These are phyloP conservation scores for Hesperophylax magnus DNA, from an alignment of 1,140 invertebrate genomes.

Conservation along the genomic window DNA sequence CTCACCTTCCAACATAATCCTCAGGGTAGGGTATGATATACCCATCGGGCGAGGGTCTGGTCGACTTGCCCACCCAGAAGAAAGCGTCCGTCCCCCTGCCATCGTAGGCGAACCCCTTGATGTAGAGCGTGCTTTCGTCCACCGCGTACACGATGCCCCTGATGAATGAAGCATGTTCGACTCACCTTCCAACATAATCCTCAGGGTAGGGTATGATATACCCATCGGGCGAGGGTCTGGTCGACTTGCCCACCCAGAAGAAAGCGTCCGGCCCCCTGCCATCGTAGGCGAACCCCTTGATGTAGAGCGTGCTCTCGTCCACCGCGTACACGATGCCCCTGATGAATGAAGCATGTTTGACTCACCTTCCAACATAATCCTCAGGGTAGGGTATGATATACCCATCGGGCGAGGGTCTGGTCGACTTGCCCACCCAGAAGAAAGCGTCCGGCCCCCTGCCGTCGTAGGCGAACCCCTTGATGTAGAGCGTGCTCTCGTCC, in stretches of 20 bases:
- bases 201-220: conserved; percentile 89
- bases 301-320: conserved; percentile 89
- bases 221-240: conserved; percentile 82
- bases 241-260: conserved; percentile 89
- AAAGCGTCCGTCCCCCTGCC: conserved; percentile 76
- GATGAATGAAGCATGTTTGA: conserved; percentile 54
- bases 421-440: conserved; percentile 89
- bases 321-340: no score
- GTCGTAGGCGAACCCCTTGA: conserved; percentile 89
- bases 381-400: conserved; percentile 89
- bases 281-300: conserved; percentile 89
- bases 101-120: no score
- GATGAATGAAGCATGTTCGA: no score
- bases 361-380: conserved; percentile 80
- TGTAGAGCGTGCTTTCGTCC: no score
- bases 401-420: conserved; percentile 82
- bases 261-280: conserved; percentile 88
- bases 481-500: conserved; percentile 89
- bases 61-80: conserved; percentile 89
- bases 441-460: conserved; percentile 87
- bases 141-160: no score
- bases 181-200: conserved; percentile 78
- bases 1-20: conserved; percentile 80
- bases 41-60: conserved; percentile 82
- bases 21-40: conserved; percentile 89